Evolutionary conservation across 2,797 vertebrate species (phyloP), one percentile per base, ranked within the genome.

Genomic region (Falco berigora): DNA sequence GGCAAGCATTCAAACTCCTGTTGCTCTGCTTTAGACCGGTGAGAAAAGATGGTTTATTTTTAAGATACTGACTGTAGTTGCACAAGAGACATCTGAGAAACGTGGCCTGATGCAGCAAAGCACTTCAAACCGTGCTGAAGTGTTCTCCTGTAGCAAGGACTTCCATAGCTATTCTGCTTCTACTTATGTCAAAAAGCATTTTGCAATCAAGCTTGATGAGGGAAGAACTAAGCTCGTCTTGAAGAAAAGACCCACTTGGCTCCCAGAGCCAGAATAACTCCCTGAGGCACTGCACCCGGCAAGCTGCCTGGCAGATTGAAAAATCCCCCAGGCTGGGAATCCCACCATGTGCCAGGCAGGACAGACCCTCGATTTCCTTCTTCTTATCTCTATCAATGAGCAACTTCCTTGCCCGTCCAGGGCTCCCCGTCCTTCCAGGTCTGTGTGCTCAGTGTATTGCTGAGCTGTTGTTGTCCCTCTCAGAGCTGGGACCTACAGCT

Each of bases 151-250:
- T 40, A 76, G 88, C 88, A 86, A 78, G 27, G 55, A 87, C 86
- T 94, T 94, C 88, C 7, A 21, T 8, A 75, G 79, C 83, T 30
- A 10, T 69, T 85, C 71, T 3, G 2, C 87, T 86, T 74, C 92
- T 86, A 86, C 71, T 95, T 79, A 42, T 47, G 77, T 79, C 69
- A 86, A 89, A 92, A 96, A 92, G 55, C 59, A 78, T 95, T 92
- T 92, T 88, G 90, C 80, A 95, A 82, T 92, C 80, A 90, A 63
- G 50, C 74, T 73, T 7, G 7, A 82, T 17, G 36, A 71, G 59
- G 44, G 55, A 38, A 94, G 47, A 95, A 72, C 40, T 34, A n/a
- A 86, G 50, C 18, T 76, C 50, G 32, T 34, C 55, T 78, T 67
- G 59, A 94, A 30, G 58, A 80, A 68, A 84, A 83, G 75, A 55